Evolutionary conservation across 2,797 vertebrate species (phyloP), one percentile per base, ranked within the genome.

Genomic region (Poeciliopsis presidionis): DNA sequence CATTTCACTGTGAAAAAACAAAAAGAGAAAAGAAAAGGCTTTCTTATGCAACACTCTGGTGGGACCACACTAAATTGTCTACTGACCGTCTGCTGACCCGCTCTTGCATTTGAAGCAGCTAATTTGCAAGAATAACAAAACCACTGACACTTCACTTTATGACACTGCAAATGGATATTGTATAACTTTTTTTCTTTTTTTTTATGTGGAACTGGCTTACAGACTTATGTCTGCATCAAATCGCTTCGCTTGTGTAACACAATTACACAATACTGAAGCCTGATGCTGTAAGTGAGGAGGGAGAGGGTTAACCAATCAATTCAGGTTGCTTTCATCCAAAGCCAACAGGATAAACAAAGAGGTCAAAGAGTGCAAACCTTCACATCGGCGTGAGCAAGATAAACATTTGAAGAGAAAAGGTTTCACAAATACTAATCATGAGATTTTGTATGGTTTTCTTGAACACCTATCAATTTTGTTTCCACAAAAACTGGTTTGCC

Each of bases 211-310:
- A 72, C 76, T 61, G 59, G 82, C 83, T 86, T 82, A 81, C 75
- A 75, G 75, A 88, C 74, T 79, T 77, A 87, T 43, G 80, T 77
- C 80, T 78, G 77, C 86, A 89, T 83, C 77, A 84, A 76, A 78
- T 82, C 77, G 70, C 73, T 47, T 81, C 1, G 57, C 87, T 91
- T 91, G 89, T 90, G 83, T 90, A 90, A 92, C 84, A 84, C 71
- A 90, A 83, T 90, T 90, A 90, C 82, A 90, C 88, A 91, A 90
- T 84, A 47, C 71, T 79, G 72, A 78, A 75, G 76, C 67, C 72
- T 76, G 73, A 33, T 71, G 69, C 28, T 76, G 81, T 71, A 39
- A 30, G 51, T 25, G 53, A 25, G 53, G 36, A 59, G 73, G 74
- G 36, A 45, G 75, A 74, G 78, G 78, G 77, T 79, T 78, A 74